These are phyloP conservation scores for Simalia tracyae DNA, from an alignment of 2,797 vertebrate species.

Conservation along the genomic window DNA sequence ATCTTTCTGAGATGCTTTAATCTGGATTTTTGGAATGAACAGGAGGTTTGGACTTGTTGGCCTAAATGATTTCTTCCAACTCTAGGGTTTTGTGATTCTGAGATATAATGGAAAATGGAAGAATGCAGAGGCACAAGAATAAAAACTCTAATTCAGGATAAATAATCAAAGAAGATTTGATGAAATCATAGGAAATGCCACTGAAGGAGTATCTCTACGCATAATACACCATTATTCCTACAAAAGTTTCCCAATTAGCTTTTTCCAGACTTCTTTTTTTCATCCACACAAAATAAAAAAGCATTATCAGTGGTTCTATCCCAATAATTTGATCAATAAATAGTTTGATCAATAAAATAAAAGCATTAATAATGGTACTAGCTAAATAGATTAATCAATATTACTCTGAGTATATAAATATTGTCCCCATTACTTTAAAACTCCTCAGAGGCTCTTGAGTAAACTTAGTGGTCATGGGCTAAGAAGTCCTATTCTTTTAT, in stretches of 20 bases:
- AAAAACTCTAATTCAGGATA: not conserved
- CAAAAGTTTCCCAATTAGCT: not conserved
- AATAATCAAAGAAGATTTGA: not conserved
- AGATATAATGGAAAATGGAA: not conserved
- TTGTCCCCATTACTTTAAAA: not conserved
- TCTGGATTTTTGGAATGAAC: too few species aligned
- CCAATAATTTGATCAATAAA: not conserved
- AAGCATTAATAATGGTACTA: not conserved
- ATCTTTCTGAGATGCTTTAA: too few species aligned
- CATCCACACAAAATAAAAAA: not conserved
- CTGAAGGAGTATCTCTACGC: not conserved
- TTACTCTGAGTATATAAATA: not conserved
- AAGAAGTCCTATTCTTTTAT: not conserved
- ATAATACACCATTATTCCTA: not conserved
- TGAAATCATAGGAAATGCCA: not conserved
- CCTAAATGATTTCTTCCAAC: not conserved
- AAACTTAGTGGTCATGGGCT: not conserved
- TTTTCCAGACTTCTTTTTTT: not conserved
- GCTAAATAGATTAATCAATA: not conserved
- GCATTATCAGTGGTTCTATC: not conserved
- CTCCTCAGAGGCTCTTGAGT: not conserved
- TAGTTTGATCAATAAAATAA: not conserved
- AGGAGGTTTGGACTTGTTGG: too few species aligned
- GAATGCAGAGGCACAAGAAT: not conserved
- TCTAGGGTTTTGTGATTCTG: not conserved